These are phyloP conservation scores for Athrips mouffetella DNA, from an alignment of 2,888 invertebrate species.

Conservation along the genomic window DNA sequence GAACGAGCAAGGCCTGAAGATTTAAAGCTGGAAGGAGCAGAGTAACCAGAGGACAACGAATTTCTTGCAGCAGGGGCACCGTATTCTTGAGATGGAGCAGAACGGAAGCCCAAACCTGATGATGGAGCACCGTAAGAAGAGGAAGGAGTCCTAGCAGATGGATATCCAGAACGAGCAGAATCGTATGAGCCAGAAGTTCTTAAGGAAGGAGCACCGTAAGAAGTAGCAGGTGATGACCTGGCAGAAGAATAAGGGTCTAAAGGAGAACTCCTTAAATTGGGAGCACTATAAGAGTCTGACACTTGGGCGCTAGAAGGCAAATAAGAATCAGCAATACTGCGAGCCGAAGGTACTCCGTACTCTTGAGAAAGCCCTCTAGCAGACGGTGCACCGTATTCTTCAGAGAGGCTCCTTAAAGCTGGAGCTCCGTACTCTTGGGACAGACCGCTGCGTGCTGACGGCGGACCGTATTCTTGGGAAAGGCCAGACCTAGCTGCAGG, in stretches of 20 bases:
- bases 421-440: slow-evolving; percentile 29
- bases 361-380: slow-evolving; percentile 28
- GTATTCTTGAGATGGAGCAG: slow-evolving; percentile 34
- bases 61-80: slow-evolving; percentile 32
- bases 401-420: slow-evolving; percentile 27
- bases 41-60: slow-evolving; percentile 26
- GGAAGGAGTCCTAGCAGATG: slow-evolving; percentile 3
- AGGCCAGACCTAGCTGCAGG: slow-evolving; percentile 37
- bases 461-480: slow-evolving; percentile 40
- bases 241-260: background rate
- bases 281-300: slow-evolving; percentile 37
- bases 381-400: slow-evolving; percentile 38
- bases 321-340: slow-evolving; percentile 27
- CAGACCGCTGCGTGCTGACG: slow-evolving; percentile 23
- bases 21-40: slow-evolving; percentile 28
- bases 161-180: slow-evolving; percentile 8
- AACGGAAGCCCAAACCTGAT: slow-evolving; percentile 2
- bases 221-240: slow-evolving; percentile 23
- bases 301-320: slow-evolving; percentile 33
- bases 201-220: slow-evolving; percentile 39
- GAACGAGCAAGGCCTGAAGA: slow-evolving; percentile 25
- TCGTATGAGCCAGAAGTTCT: slow-evolving; percentile 47
- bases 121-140: slow-evolving; percentile 4
- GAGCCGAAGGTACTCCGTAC: slow-evolving; percentile 29
- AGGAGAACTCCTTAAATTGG: slow-evolving; percentile 18